Base-by-base conservation (phyloP, 2,113 vertebrate species). In the Mormoops blainvillei region DNA sequence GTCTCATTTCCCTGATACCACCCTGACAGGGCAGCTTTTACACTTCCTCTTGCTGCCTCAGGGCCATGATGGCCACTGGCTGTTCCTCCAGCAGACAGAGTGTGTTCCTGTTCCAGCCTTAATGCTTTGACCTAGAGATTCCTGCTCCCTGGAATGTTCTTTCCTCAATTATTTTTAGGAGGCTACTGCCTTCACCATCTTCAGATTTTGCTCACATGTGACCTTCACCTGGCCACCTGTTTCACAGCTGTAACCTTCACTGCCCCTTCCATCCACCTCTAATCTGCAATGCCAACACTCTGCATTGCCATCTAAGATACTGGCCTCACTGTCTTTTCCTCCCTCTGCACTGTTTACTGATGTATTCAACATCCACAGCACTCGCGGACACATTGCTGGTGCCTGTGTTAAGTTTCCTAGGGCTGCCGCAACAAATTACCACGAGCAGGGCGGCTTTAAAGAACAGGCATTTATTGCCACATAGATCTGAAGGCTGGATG, bases 151-250 rank as follows among this genome's bases (percentile, higher is more conserved):
- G 19, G 19, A 63, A 67, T 28, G 14, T 0, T 43, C 38, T 67
- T 81, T 36, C 9, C 20, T 14, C 24, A 0, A 41, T 24, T 77
- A n/a, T 24, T 41, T 43, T 88, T 87, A 33, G 12, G 67, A 68
- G 20, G 9, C 10, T 54, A 45, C 70, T 11, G 31, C 16, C 10
- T 58, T n/a, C 14, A 22, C 7, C 31, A 20, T 22, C 58, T 85
- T 91, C 18, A 67, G 24, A 36, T 87, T 76, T 89, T 88, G 61
- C 28, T 91, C 15, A 88, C 22, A 45, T n/a, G 7, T 81, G 80
- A 63, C 36, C 8, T 91, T n/a, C 41, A 41, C 31, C 50, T 65
- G 12, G 16, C 43, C 33, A 38, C 8, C 24, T 0, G 48, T 89
- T 56, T n/a, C n/a, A 70, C 2, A 26, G 36, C 2, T 43, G n/a